Evolutionary conservation across 2,797 vertebrate species (phyloP), one percentile per base, ranked within the genome.

Genomic region (Neosilurus hyrtlii): DNA sequence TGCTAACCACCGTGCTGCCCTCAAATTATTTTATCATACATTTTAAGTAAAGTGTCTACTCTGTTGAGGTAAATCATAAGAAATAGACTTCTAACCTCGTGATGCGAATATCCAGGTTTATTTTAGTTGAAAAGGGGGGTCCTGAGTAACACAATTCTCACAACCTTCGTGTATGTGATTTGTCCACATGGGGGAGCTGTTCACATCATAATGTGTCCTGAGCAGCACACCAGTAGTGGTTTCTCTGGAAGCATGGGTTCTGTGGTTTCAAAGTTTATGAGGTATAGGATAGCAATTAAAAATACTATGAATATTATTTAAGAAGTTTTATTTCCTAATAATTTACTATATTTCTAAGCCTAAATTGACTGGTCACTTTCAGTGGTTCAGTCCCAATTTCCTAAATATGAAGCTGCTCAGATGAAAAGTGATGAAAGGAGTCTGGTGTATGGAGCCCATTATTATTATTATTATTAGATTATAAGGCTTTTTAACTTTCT

Each of bases 161-260:
- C 10, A 62, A 51, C 22, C 11, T 43, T 22, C 15, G 15, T 49
- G 22, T 77, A 24, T 78, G n/a, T 14, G 2, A 15, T 70, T 63
- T 72, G 11, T 67, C 81, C 87, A 82, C 59, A 72, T 14, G 85
- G 37, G 63, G 87, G 79, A 16, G 52, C 15, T 80, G 62, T 49
- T 84, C 12, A 75, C 78, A 74, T 26, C 2, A 43, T n/a, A 62
- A 56, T 62, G 26, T 62, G 59, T 49, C 59, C n/a, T 78, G 9
- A 37, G 37, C 10, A 26, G 1, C 20, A 49, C 57, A 24, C 20
- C 57, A 15, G 4, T 6, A n/a, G 20, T 51, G 5, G 22, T 26
- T 22, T 70, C 20, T 12, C 24, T 8, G 43, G 2, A 54, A 73
- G 14, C 16, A 9, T 6, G n/a, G 24, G 52, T 56, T 35, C 43